These are phyloP conservation scores for Diplogasteroides magnus DNA, from an alignment of 1,140 invertebrate genomes.

Conservation along the genomic window DNA sequence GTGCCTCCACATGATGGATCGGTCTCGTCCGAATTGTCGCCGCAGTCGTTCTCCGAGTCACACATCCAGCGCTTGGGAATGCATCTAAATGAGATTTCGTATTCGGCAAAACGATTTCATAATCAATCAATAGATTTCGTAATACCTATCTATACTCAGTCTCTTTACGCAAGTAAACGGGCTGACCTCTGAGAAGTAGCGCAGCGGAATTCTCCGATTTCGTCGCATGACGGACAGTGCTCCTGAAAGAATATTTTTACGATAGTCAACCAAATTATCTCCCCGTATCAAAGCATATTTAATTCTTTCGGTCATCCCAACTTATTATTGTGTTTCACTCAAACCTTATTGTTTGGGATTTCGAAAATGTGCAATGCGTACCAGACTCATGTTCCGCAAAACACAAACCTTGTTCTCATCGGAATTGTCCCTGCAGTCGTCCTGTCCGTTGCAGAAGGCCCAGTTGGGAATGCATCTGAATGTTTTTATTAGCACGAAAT, in stretches of 20 bases:
- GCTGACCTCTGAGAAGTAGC: conserved; percentile 60
- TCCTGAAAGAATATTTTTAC: too few relatives aligned
- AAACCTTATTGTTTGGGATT: too few relatives aligned
- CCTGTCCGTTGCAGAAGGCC: conserved; percentile 55
- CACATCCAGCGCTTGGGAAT: conserved; percentile 91
- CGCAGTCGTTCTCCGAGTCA: conserved; percentile 61
- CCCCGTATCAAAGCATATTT: too few relatives aligned
- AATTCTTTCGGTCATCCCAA: too few relatives aligned
- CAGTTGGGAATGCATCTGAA: conserved; percentile 52
- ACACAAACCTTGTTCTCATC: conserved; percentile 38
- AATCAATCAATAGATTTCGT: too few relatives aligned
- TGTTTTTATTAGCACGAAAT: too few relatives aligned
- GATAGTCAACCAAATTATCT: too few relatives aligned
- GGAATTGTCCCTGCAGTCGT: conserved; percentile 49
- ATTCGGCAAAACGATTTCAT: too few relatives aligned
- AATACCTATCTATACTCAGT: too few relatives aligned
- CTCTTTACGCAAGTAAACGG: background rate
- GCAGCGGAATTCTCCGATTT: conserved; percentile 52
- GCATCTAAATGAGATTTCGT: conserved; percentile 67
- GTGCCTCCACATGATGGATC: conserved; percentile 48
- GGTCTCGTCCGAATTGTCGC: conserved; percentile 50
- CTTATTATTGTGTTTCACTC: too few relatives aligned
- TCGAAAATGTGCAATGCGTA: background rate
- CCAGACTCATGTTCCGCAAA: background rate
- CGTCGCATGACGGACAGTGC: conserved; percentile 42